These are phyloP conservation scores for Lagorchestes hirsutus DNA, from an alignment of 2,797 vertebrate genomes.

Conservation along the genomic window DNA sequence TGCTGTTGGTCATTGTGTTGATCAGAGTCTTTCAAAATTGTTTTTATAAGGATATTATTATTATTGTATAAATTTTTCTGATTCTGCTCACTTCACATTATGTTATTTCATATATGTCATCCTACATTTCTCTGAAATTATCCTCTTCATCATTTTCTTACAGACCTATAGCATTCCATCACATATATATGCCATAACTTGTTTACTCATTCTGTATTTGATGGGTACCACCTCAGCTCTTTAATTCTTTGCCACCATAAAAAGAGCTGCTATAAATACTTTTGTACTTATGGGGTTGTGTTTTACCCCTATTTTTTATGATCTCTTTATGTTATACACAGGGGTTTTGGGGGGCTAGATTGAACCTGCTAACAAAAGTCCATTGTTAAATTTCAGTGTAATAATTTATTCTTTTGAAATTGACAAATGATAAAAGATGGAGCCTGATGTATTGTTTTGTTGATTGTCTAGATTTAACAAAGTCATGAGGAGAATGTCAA, in stretches of 20 bases:
- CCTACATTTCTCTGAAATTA: neutral
- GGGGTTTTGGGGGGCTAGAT: neutral
- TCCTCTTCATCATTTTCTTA: neutral
- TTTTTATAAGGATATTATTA: neutral
- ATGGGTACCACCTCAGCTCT: neutral
- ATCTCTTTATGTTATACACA: neutral
- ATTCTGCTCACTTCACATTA: neutral
- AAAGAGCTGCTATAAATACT: neutral
- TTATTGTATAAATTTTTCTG: neutral
- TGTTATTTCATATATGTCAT: neutral
- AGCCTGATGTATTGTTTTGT: neutral
- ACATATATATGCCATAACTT: neutral
- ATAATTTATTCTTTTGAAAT: neutral
- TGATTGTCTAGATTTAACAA: neutral
- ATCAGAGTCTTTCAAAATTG: neutral
- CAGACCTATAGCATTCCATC: neutral
- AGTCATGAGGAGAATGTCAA: neutral
- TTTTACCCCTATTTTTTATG: neutral
- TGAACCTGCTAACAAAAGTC: neutral
- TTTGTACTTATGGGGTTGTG: neutral
- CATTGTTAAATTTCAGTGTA: neutral
- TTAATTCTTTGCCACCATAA: neutral
- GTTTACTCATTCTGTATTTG: neutral
- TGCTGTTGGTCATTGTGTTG: neutral
- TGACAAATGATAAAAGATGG: neutral